These are phyloP conservation scores for Pristionchus japonicus DNA, from an alignment of 2,888 invertebrate species.

Conservation along the genomic window DNA sequence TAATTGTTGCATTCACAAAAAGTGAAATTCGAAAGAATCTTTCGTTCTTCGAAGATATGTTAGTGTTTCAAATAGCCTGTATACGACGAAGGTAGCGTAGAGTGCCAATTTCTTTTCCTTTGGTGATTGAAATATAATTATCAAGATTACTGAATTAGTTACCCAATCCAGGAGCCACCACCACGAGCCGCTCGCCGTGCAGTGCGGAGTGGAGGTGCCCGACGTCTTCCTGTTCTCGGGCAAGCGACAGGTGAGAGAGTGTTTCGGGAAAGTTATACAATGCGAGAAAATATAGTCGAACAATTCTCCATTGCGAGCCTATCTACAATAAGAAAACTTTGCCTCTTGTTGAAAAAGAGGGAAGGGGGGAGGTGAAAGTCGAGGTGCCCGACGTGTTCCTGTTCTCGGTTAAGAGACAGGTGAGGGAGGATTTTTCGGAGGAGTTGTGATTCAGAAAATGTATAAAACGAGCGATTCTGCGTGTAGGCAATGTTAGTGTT, in stretches of 20 bases:
- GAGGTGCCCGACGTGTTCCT: neutral
- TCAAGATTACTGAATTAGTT: neutral
- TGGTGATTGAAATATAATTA: neutral
- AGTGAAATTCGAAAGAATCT: too few relatives aligned
- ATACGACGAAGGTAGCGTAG: too few relatives aligned
- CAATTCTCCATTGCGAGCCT: too few relatives aligned
- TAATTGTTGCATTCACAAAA: too few relatives aligned
- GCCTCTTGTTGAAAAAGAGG: too few relatives aligned
- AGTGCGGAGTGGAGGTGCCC: slow-evolving; percentile 55
- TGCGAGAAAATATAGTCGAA: too few relatives aligned
- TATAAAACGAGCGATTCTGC: neutral
- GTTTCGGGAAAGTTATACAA: neutral
- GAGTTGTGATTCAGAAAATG: neutral
- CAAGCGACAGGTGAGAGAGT: slow-evolving; percentile 52
- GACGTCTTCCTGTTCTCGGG: slow-evolving; percentile 63
- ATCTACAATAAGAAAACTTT: too few relatives aligned
- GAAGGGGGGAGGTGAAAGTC: too few relatives aligned
- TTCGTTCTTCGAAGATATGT: too few relatives aligned
- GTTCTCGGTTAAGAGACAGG: neutral
- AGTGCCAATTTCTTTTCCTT: too few relatives aligned
- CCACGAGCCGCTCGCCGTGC: slow-evolving; percentile 40
- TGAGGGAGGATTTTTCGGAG: neutral
- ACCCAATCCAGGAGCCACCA: slow-evolving; percentile 23
- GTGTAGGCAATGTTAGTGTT: too few relatives aligned
- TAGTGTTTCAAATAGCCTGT: too few relatives aligned